phyloP scores from a whole-genome alignment of 2,797 vertebrate species.

The Melanogrammus aeglefinus region DNA sequence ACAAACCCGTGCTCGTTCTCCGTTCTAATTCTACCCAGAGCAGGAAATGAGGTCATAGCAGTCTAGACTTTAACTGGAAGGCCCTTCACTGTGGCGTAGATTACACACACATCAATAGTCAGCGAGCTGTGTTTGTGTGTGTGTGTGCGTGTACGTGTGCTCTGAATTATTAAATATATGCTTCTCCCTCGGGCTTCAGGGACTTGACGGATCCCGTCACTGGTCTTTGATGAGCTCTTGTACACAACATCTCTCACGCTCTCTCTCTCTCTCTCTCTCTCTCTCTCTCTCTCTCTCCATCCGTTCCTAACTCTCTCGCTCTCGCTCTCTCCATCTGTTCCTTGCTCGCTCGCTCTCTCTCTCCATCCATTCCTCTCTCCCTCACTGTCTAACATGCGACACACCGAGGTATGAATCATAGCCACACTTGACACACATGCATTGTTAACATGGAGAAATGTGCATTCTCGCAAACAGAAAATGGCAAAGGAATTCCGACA shows the following conservation, averaged over 20 bases:
- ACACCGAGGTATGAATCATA: neutral
- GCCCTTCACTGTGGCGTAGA: neutral
- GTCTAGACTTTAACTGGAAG: slow-evolving; percentile 40
- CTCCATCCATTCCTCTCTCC: neutral
- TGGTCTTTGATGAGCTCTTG: neutral
- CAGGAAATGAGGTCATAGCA: slow-evolving; percentile 55
- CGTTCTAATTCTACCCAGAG: neutral
- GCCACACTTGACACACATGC: neutral
- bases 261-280: neutral
- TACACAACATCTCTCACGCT: neutral
- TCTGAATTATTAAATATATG: neutral
- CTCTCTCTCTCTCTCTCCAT: neutral
- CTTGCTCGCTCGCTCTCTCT: neutral
- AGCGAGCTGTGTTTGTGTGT: neutral
- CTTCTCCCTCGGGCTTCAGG: neutral
- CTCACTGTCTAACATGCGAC: neutral
- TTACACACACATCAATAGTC: neutral
- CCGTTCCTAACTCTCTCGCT: neutral
- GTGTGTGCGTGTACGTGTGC: too few relatives aligned
- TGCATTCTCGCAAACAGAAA: too few relatives aligned
- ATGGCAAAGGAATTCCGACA: too few relatives aligned
- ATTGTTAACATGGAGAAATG: neutral
- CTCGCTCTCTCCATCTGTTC: too few relatives aligned
- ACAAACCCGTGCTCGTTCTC: neutral
- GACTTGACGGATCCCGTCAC: neutral